Base-by-base conservation (phyloP, 1,140 invertebrate species). In the Rhizoglyphus robini region DNA sequence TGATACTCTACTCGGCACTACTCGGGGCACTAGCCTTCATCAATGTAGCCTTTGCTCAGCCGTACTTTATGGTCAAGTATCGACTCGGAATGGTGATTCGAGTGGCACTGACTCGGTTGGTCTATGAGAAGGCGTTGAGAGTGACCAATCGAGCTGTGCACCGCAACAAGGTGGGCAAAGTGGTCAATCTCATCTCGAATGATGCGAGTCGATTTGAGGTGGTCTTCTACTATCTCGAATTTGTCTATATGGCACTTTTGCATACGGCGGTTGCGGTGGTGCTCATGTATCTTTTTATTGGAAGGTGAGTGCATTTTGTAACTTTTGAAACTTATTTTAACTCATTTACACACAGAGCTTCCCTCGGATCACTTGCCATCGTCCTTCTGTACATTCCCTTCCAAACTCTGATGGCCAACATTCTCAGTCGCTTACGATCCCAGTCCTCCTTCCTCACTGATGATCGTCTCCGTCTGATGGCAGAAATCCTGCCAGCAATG, bases 171-270 rank as follows among this genome's bases (percentile, higher is more conserved):
- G 81, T 83, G 41, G 90, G 91, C 5, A 86, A 95, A 77, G 85
- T 95, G 73, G 86, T 95, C 15, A 96, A 95, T 76, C 79, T 96
- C 3, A 79, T 96, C 67, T 90, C 89, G 13, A 95, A 93, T 75
- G 91, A 96, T 69, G 69, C 62, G 27, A 29, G 61, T 41, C 36
- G 65, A 62, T 69, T 70, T 18, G 32, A 30, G 47, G 65, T 68
- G 11, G 59, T 67, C 49, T 73, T 74, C 32, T 68, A 76, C 73
- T 81, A 80, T 59, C 66, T 80, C 1, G 79, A 80, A 63, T 81
- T 79, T 66, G 66, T 81, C 3, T 78, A 79, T 75, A 72, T 79
- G 36, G 89, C 87, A 0, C 87, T 90, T 0, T 69, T 76, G 11
- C 65, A 74, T 23, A 85, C 86, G 3, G 32, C 82, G 93, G 75